phyloP scores from a whole-genome alignment of 1,140 invertebrate genomes.

The Sweltsa coloradensis region DNA sequence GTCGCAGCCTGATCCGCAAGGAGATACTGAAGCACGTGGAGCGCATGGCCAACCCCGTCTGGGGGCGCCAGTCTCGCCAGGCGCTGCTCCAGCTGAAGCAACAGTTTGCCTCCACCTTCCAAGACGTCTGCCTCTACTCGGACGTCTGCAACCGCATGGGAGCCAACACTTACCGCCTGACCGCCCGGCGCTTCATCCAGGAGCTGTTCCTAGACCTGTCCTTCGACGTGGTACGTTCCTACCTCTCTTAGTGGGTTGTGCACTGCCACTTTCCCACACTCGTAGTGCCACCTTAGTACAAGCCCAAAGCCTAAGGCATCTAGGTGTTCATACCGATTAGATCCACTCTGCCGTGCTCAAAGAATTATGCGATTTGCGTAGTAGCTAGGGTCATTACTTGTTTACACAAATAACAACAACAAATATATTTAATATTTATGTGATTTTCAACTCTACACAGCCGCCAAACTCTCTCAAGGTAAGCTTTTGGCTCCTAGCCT shows the following conservation, averaged over 20 bases:
- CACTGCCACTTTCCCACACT: not conserved
- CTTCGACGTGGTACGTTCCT: slow-evolving; percentile 45
- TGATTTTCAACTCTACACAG: too few species aligned
- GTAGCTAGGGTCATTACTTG: too few species aligned
- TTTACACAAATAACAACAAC: too few species aligned
- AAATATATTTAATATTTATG: too few species aligned
- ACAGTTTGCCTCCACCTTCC: slow-evolving; percentile 65
- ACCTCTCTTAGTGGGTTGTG: not conserved
- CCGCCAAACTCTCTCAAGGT: not conserved
- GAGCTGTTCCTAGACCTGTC: slow-evolving; percentile 84
- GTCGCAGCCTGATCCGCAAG: slow-evolving; percentile 22
- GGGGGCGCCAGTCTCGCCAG: slow-evolving; percentile 50
- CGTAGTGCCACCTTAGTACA: not conserved
- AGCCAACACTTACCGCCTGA: slow-evolving; percentile 66
- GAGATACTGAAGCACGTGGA: slow-evolving; percentile 49
- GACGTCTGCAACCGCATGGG: slow-evolving; percentile 74
- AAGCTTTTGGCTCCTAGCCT: not conserved
- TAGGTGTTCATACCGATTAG: too few species aligned
- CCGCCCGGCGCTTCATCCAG: slow-evolving; percentile 77
- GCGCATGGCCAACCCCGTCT: slow-evolving; percentile 53
- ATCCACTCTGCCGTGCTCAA: too few species aligned
- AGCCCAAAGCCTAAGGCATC: too few species aligned
- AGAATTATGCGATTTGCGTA: too few species aligned
- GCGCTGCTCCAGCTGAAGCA: slow-evolving; percentile 68
- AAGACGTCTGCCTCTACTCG: slow-evolving; percentile 86